Base-by-base conservation (phyloP, 1,140 invertebrate genomes). In the Drepana arcuata region DNA sequence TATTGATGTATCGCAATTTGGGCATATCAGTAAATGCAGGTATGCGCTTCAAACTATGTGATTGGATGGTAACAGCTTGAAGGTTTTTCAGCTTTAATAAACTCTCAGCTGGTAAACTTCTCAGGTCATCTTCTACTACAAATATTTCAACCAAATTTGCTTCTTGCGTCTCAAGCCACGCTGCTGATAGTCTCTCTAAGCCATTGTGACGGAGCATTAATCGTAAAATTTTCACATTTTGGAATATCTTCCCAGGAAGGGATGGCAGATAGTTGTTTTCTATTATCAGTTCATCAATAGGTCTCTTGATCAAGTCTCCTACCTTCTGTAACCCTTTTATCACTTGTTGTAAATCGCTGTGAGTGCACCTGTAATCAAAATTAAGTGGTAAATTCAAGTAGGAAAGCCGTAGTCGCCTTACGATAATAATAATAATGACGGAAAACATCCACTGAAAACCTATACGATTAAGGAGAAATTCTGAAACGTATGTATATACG, bases 231-330 rank as follows among this genome's bases (percentile, higher is more conserved):
- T 89, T 88, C 11, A 94, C 65, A 45, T 88, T 88, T 25, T 90
- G 87, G 63, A 95, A 94, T 11, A 91, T 87, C 48, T 89, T 88
- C 10, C 92, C 93, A 2, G 93, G 92, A 10, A 95, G 51, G 2
- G 93, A 91, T 1, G 92, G 92, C 24, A 95, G 68, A 51, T 92
- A 91, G 68, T 95, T 95, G 52, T 93, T 94, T 78, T 95, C 93
- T 41, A 95, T 83, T 28, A 95, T 94, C 25, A 95, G 58, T 61
- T 95, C 93, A 63, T 94, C 93, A 37, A 95, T 90, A 6, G 91
- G 88, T 24, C 86, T 87, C 31, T 85, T 86, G 12, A 93, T 75
- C 33, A 88, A 86, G 27, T 90, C 86, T 33, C 90, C 89, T 14
- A 93, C 86, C 7, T 88, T 85, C 45, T 91, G 89, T 6, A 95